Evolutionary conservation across 2,797 vertebrate species (phyloP).

Genomic region (Sebastes vulpes): DNA sequence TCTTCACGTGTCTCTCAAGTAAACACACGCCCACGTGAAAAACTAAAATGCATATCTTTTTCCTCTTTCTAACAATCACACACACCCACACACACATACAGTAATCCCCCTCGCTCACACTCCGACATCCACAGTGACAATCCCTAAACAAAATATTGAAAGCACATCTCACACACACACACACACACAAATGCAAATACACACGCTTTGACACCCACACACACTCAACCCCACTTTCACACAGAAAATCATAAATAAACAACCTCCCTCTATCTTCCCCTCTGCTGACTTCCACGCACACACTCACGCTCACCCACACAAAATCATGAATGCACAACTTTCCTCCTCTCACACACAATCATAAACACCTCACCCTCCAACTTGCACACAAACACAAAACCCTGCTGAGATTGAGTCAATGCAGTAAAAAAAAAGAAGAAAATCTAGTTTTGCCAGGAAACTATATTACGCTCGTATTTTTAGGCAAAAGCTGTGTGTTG

Average conservation of each 20-base stretch:
- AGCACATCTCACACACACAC: neutral
- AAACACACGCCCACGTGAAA: constrained; percentile 45
- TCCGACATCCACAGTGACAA: constrained; percentile 31
- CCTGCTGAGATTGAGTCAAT: constrained; percentile 19
- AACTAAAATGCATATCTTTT: constrained; percentile 12
- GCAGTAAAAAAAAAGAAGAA: constrained; percentile 10
- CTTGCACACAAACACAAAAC: constrained; percentile 8
- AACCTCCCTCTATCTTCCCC: too few species aligned
- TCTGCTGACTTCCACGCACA: too few species aligned
- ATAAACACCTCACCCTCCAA: neutral
- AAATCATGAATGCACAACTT: constrained; percentile 23
- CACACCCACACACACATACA: constrained; percentile 23
- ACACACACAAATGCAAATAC: constrained; percentile 3
- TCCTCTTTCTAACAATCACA: neutral
- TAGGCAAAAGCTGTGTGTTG: constrained; percentile 37
- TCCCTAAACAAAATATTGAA: constrained; percentile 43
- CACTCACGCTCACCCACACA: constrained; percentile 6
- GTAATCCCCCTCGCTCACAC: constrained; percentile 43
- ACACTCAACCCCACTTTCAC: constrained; percentile 29
- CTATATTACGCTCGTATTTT: constrained; percentile 45
- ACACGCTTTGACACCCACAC: neutral
- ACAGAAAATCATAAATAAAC: constrained; percentile 13
- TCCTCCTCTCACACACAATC: neutral
- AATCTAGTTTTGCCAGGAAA: constrained; percentile 34
- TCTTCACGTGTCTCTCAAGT: constrained; percentile 21